These are phyloP conservation scores for Phania funesta DNA, from an alignment of 2,888 invertebrate species.

Conservation along the genomic window DNA sequence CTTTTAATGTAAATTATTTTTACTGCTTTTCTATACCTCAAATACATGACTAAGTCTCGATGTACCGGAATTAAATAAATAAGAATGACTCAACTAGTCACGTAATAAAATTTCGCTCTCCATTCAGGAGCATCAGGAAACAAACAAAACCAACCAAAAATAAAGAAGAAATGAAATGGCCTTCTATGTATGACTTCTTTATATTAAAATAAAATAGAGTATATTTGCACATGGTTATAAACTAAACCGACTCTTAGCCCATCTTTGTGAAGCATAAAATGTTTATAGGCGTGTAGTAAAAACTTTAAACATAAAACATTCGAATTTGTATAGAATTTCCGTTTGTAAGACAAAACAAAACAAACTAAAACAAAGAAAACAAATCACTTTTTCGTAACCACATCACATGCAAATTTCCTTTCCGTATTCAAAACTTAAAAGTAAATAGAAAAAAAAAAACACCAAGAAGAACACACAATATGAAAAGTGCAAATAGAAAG, in stretches of 20 bases:
- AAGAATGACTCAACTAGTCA: no score
- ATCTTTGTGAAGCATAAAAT: not conserved
- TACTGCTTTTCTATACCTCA: no score
- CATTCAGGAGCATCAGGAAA: no score
- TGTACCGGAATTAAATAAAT: no score
- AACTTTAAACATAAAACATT: slow-evolving; percentile 46
- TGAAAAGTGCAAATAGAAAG: slow-evolving; percentile 50
- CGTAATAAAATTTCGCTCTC: no score
- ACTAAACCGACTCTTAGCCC: not conserved
- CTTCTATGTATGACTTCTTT: no score
- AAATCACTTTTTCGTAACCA: slow-evolving; percentile 26
- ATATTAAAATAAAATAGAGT: no score
- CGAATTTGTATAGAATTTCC: slow-evolving; percentile 60
- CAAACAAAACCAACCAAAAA: no score
- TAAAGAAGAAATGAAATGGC: no score
- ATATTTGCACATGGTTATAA: not conserved
- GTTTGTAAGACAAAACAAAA: slow-evolving; percentile 19
- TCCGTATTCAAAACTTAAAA: slow-evolving; percentile 23
- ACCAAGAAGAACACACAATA: slow-evolving; percentile 13
- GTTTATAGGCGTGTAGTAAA: slow-evolving; percentile 29
- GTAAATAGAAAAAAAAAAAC: slow-evolving; percentile 10
- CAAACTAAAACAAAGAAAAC: not conserved
- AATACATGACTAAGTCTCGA: no score
- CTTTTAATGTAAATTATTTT: no score
- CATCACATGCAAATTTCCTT: slow-evolving; percentile 59